Percentiles rank a stretch among this genome's conserved stretches.
Conservation (phyloP, 1,140 invertebrate genomes). For the Drosophila busckii region DNA sequence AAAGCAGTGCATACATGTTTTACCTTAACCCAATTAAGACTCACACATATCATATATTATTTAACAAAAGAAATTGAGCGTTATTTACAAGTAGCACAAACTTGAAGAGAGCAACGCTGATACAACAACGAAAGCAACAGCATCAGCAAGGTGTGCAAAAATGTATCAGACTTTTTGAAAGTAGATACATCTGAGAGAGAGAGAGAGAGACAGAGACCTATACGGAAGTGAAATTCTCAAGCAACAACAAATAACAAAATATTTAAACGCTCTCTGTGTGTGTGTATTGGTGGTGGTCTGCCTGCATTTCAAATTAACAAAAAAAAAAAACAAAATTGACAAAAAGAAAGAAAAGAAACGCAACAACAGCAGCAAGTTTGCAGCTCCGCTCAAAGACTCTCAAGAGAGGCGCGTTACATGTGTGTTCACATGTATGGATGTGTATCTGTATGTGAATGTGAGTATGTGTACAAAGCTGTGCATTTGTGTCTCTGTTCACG, state of each 20-base stretch:
- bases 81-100: conserved; percentile 65
- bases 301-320: conserved; percentile 43
- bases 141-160: conserved; percentile 49
- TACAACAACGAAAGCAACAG: conserved; percentile 17
- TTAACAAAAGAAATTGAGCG: conserved; percentile 77
- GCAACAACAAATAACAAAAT: conserved; percentile 38
- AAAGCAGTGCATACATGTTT: conserved; percentile 57
- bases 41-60: conserved; percentile 71
- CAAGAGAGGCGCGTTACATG: conserved; percentile 12
- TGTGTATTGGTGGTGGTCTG: conserved; percentile 21
- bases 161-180: conserved; percentile 62
- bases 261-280: conserved; percentile 26
- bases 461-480: conserved; percentile 24
- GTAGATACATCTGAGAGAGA: conserved; percentile 33
- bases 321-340: too few relatives aligned
- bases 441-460: conserved; percentile 8
- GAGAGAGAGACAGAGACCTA: conserved; percentile 29
- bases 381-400: conserved; percentile 36
- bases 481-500: conserved; percentile 49
- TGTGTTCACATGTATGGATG: neutral
- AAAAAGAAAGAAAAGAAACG: conserved; percentile 27
- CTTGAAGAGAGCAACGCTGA: conserved; percentile 23
- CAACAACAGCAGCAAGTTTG: conserved; percentile 22
- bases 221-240: conserved; percentile 74
- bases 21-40: conserved; percentile 79